Evolutionary conservation across 1,140 invertebrate genomes (phyloP).

Genomic region (Eumaeus atala): DNA sequence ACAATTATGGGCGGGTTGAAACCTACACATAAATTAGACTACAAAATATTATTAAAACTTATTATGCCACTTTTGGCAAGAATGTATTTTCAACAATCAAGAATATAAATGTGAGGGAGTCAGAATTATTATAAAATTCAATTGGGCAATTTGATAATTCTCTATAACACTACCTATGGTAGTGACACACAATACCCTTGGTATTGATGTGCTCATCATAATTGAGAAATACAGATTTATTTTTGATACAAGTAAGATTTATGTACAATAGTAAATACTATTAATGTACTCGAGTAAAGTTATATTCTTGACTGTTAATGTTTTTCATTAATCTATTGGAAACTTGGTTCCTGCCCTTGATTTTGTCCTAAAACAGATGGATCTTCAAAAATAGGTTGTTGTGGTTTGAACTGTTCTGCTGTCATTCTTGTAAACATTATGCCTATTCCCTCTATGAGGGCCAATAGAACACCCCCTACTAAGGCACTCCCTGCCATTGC

Average conservation of each 20-base stretch:
- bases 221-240: too few species aligned
- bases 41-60: slow-evolving; percentile 10
- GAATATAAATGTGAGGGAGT: background rate
- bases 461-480: slow-evolving; percentile 94
- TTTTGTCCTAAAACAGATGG: slow-evolving; percentile 77
- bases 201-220: too few species aligned
- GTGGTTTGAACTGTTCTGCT: slow-evolving; percentile 92
- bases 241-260: too few species aligned
- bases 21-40: slow-evolving; percentile 16
- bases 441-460: slow-evolving; percentile 96
- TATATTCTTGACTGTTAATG: slow-evolving; percentile 8
- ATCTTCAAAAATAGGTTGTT: slow-evolving; percentile 81
- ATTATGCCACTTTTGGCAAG: slow-evolving; percentile 11
- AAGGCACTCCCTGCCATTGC: slow-evolving; percentile 97
- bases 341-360: slow-evolving; percentile 44
- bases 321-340: slow-evolving; percentile 37
- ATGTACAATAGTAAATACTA: background rate
- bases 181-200: too few species aligned
- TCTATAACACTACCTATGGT: too few species aligned
- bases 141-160: too few species aligned
- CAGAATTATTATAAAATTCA: too few species aligned
- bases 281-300: background rate
- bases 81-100: slow-evolving; percentile 9
- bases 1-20: slow-evolving; percentile 18
- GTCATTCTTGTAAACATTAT: slow-evolving; percentile 92